Conservation (phyloP, 2,888 invertebrate species). For the Chrysopilus asiliformis region DNA sequence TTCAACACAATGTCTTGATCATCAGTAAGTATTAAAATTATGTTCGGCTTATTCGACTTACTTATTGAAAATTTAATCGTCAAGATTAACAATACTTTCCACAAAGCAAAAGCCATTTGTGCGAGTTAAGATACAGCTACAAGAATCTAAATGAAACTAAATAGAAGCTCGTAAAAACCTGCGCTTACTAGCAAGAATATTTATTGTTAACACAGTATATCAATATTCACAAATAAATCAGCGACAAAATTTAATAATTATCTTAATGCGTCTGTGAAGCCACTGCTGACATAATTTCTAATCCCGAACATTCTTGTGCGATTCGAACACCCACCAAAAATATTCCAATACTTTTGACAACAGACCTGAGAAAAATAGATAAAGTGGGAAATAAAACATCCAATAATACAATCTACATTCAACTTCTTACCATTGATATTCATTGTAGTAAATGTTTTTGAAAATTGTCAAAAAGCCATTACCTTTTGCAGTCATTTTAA, state of each 20-base stretch:
- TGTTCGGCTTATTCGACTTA: conserved; percentile 42
- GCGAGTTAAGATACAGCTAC: too few species aligned
- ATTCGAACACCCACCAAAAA: conserved; percentile 64
- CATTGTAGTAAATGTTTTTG: conserved; percentile 56
- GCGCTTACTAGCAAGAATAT: too few species aligned
- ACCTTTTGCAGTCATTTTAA: conserved; percentile 45
- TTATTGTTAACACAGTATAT: too few species aligned
- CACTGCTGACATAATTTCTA: conserved; percentile 55
- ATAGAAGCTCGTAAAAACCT: too few species aligned
- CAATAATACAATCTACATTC: conserved; percentile 7
- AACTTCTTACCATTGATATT: conserved; percentile 60
- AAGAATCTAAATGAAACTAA: too few species aligned
- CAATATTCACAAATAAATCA: too few species aligned
- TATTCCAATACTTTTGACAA: conserved; percentile 67
- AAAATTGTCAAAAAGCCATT: conserved; percentile 41
- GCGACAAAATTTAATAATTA: too few species aligned
- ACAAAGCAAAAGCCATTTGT: too few species aligned
- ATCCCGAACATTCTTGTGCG: conserved; percentile 62
- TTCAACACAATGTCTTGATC: conserved; percentile 72
- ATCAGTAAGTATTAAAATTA: conserved; percentile 68
- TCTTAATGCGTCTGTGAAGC: too few species aligned
- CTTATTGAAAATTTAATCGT: neutral
- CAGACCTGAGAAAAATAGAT: conserved; percentile 43
- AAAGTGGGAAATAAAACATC: neutral
- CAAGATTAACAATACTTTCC: neutral